These are phyloP conservation scores for Tachysurus fulvidraco DNA, from an alignment of 2,113 vertebrate genomes.

Conservation along the genomic window DNA sequence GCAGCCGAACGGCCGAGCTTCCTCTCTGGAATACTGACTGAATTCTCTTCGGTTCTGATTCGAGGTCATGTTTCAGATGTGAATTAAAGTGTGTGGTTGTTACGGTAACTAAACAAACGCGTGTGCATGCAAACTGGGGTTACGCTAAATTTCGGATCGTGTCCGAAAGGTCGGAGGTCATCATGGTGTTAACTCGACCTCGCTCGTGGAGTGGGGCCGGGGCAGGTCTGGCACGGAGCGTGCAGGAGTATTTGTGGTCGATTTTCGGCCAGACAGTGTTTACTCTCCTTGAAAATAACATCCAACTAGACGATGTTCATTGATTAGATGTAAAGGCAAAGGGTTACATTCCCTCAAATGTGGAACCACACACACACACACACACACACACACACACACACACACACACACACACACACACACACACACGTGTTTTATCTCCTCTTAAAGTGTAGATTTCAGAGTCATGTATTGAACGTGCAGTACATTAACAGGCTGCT, in stretches of 20 bases:
- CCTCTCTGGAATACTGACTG: background rate
- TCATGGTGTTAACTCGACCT: background rate
- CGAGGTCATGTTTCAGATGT: background rate
- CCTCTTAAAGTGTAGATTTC: conserved; percentile 5
- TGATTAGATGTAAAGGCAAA: conserved; percentile 26
- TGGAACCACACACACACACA: background rate
- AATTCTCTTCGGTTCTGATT: background rate
- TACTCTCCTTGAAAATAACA: conserved; percentile 48
- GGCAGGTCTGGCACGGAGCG: conserved; percentile 4
- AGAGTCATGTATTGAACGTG: background rate
- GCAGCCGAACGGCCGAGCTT: background rate
- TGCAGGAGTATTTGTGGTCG: conserved; percentile 40
- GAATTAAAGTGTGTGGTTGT: background rate
- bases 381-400: background rate
- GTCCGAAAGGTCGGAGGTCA: background rate
- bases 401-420: background rate
- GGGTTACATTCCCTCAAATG: conserved; percentile 16
- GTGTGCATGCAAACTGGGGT: background rate
- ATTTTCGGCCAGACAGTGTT: conserved; percentile 50
- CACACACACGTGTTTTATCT: background rate
- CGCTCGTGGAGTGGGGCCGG: conserved; percentile 23
- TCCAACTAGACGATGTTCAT: conserved; percentile 8
- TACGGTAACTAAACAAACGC: background rate
- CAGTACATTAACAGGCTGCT: background rate
- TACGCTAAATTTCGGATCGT: background rate